Conservation (phyloP, 2,113 vertebrate genomes). For the Macrotus californicus region DNA sequence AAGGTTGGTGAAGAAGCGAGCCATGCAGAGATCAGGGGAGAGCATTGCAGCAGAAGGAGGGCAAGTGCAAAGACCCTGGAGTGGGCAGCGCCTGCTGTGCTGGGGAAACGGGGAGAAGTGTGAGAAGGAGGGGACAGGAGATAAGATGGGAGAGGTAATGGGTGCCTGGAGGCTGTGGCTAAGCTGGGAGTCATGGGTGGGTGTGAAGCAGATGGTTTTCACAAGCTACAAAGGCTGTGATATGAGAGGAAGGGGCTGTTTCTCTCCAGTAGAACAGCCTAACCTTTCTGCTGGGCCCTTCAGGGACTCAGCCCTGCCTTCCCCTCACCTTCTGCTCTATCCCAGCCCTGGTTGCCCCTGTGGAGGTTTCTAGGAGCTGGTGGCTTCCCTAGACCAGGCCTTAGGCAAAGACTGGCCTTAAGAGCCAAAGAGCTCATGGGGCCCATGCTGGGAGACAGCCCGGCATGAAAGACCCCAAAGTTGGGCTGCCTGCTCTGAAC, state of each 20-base stretch:
- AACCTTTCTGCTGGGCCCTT: background rate
- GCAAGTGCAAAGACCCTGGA: background rate
- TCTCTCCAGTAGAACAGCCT: background rate
- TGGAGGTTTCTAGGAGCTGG: background rate
- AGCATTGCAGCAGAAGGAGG: background rate
- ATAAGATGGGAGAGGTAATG: background rate
- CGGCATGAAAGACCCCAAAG: background rate
- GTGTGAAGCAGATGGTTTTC: background rate
- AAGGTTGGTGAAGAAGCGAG: background rate
- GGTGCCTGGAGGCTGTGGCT: background rate
- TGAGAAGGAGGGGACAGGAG: background rate
- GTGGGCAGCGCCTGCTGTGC: background rate
- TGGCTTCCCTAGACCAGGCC: too few relatives aligned
- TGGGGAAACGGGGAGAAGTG: background rate
- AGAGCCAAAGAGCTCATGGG: background rate
- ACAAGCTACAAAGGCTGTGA: background rate
- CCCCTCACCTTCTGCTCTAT: accelerated
- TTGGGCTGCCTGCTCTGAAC: background rate
- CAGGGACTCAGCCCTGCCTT: background rate
- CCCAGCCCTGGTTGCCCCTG: background rate
- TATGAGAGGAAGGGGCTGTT: background rate
- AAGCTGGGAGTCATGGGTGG: background rate
- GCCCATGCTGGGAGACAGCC: background rate
- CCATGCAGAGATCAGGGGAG: background rate
- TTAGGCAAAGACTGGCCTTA: background rate